A percentile compares a stretch with the other conserved stretches of the same genome.
These are phyloP conservation scores for Dendrolimus houi DNA, from an alignment of 2,888 invertebrate species.

Conservation along the genomic window DNA sequence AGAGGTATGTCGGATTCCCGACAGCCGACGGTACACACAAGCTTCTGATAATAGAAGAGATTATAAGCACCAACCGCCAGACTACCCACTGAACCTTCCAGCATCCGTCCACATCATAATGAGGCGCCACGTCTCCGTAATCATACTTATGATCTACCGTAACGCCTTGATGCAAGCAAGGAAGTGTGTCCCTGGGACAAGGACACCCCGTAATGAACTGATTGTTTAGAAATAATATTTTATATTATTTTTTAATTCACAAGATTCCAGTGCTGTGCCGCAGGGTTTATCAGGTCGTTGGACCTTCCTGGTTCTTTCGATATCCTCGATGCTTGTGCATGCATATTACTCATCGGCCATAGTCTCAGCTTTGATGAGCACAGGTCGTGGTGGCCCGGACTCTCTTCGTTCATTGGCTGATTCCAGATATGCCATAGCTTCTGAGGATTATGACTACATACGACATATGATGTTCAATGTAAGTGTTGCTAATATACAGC, in stretches of 20 bases:
- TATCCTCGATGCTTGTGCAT: constrained; percentile 56
- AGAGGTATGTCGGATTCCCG: too few species aligned
- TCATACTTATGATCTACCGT: too few species aligned
- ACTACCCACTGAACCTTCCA: too few species aligned
- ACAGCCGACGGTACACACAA: too few species aligned
- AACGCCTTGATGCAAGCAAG: too few species aligned
- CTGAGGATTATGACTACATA: constrained; percentile 52
- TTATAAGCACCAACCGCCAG: too few species aligned
- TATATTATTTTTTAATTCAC: background rate
- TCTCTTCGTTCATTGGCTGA: constrained; percentile 43
- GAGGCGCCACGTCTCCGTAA: too few species aligned
- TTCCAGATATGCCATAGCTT: constrained; percentile 50
- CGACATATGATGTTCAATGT: constrained; percentile 51
- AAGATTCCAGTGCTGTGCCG: constrained; percentile 58
- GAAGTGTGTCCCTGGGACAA: too few species aligned
- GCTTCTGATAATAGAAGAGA: too few species aligned
- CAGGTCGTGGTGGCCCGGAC: constrained; percentile 42
- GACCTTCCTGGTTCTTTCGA: constrained; percentile 48
- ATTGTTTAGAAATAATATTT: background rate
- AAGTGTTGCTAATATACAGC: constrained; percentile 12
- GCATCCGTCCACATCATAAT: too few species aligned
- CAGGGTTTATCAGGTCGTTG: constrained; percentile 45
- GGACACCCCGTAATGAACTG: too few species aligned
- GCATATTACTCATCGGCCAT: constrained; percentile 63
- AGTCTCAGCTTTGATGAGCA: constrained; percentile 55